phyloP scores from a whole-genome alignment of 2,888 invertebrate species.

The Emmelina monodactyla region DNA sequence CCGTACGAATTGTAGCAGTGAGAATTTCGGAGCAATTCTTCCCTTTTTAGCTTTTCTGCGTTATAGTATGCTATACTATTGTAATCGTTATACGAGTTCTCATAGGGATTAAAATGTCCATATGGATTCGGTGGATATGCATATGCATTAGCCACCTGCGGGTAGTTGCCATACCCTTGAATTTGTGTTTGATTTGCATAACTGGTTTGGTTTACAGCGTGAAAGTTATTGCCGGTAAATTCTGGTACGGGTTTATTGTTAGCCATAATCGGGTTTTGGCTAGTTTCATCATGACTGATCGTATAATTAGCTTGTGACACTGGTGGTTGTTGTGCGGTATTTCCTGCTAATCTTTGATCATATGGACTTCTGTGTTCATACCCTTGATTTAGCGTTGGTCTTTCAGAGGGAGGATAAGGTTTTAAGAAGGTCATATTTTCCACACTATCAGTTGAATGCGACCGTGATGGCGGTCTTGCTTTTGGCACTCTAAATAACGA shows the following conservation, averaged over 20 bases:
- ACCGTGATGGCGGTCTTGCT: constrained; percentile 70
- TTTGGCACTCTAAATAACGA: constrained; percentile 71
- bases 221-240: constrained; percentile 47
- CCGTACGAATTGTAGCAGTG: constrained; percentile 65
- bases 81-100: constrained; percentile 59
- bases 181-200: constrained; percentile 46
- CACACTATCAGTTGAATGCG: constrained; percentile 49
- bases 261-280: constrained; percentile 28
- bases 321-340: constrained; percentile 27
- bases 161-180: constrained; percentile 56
- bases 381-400: constrained; percentile 41
- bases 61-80: constrained; percentile 61
- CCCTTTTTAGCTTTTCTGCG: constrained; percentile 61
- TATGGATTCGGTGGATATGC: constrained; percentile 54
- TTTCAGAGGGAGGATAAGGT: constrained; percentile 68
- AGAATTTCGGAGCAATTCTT: constrained; percentile 55
- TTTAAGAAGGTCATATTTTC: constrained; percentile 68
- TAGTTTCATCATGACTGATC: constrained; percentile 45
- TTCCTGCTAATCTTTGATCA: constrained; percentile 30
- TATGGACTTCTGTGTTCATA: constrained; percentile 55
- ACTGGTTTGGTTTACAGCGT: constrained; percentile 41
- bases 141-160: constrained; percentile 53
- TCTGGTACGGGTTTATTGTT: constrained; percentile 36
- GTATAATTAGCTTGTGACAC: constrained; percentile 48
- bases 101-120: constrained; percentile 59